These are phyloP conservation scores for Cabera pusaria DNA, from an alignment of 2,888 invertebrate species.

Conservation along the genomic window DNA sequence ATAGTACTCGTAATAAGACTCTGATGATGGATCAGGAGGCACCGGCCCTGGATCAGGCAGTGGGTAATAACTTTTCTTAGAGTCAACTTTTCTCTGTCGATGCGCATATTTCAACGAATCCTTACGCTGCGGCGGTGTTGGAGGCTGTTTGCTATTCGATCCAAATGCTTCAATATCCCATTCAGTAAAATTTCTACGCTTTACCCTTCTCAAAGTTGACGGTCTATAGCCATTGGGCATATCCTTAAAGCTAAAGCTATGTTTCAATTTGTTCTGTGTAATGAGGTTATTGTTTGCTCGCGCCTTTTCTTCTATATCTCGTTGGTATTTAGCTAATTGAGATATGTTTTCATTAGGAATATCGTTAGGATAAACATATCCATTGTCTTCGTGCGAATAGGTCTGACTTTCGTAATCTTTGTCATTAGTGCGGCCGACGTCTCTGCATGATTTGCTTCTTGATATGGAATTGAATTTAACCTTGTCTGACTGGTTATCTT, in stretches of 20 bases:
- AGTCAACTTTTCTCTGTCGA: conserved; percentile 73
- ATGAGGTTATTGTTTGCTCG: conserved; percentile 80
- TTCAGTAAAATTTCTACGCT: conserved; percentile 80
- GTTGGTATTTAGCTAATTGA: conserved; percentile 85
- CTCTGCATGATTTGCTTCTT: conserved; percentile 77
- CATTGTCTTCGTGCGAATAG: conserved; percentile 60
- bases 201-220: conserved; percentile 81
- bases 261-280: conserved; percentile 76
- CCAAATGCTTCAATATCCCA: conserved; percentile 81
- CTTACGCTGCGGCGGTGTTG: conserved; percentile 71
- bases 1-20: conserved; percentile 79
- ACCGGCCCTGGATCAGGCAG: conserved; percentile 75
- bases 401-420: conserved; percentile 57
- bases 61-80: conserved; percentile 68
- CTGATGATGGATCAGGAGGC: conserved; percentile 72
- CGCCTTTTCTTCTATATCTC: conserved; percentile 81
- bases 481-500: conserved; percentile 55
- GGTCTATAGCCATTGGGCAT: conserved; percentile 85
- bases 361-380: conserved; percentile 55
- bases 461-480: conserved; percentile 74
- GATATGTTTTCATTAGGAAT: conserved; percentile 73
- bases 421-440: conserved; percentile 62
- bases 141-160: conserved; percentile 63
- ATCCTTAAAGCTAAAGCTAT: conserved; percentile 84
- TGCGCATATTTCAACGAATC: conserved; percentile 80